Evolutionary conservation across 2,888 invertebrate species (phyloP), one percentile per base, ranked within the genome.

Genomic region (Hydraecia micacea): DNA sequence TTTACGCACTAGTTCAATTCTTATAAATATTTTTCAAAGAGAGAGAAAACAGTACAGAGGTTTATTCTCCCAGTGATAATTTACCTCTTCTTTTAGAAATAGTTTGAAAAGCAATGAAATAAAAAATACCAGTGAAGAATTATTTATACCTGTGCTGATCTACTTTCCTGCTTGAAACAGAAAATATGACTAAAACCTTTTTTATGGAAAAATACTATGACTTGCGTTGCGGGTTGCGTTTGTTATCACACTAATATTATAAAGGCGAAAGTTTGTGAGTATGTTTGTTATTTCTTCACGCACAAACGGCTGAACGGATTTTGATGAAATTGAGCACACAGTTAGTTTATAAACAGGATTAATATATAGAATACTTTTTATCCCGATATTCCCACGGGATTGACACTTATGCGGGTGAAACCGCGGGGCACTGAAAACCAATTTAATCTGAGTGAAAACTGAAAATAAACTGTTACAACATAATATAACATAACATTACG

Each of bases 21-120:
- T 58, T 58, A 36, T 65, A 36, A 25, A 66, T 67, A 49, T 67
- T 84, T 28, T 46, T 55, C 11, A 39, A 55, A 71, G 15, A 60
- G 13, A 32, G 13, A 39, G n/a, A 62, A 58, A 18, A 67, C 36
- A 18, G 1, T 28, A 71, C 28, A 28, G 65, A 58, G 42, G 8
- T 75, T 75, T 63, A 18, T 21, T 55, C 9, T 66, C 55, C 7
- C 21, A 32, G 55, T 46, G 13, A 58, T 25, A 52, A 67, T 58
- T 60, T 39, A 66, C 21, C n/a, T 76, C n/a, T 62, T 15, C 39
- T 58, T 77, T 36, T 21, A 15, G 8, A 32, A 58, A n/a, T n/a
- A 32, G 9, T 49, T 60, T 60, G 32, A 13, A 58, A 66, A 66
- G 66, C 15, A 66, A 52, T 74, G 1, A 25, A 55, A 63, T 68